phyloP scores from a whole-genome alignment of 2,797 vertebrate species.

The Staurois parvus region DNA sequence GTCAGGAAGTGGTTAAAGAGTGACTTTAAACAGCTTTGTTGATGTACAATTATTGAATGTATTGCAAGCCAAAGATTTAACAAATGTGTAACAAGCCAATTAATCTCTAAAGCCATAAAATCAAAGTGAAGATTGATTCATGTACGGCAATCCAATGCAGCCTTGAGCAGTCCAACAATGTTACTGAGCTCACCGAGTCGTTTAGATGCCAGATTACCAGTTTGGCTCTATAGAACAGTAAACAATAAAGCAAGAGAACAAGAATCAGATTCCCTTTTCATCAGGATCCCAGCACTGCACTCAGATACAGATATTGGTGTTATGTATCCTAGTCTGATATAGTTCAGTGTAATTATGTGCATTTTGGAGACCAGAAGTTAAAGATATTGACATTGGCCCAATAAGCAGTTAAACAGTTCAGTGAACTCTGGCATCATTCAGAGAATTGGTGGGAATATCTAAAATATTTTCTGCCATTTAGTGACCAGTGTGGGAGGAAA shows the following conservation, averaged over 20 bases:
- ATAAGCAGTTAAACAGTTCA: background rate
- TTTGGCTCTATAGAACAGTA: background rate
- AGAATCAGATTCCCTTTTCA: background rate
- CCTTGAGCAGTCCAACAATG: background rate
- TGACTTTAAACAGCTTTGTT: background rate
- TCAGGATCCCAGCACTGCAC: background rate
- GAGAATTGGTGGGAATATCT: constrained; percentile 5
- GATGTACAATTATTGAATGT: background rate
- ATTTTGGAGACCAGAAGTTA: constrained; percentile 6
- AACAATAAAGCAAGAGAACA: background rate
- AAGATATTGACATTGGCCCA: background rate
- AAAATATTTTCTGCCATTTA: constrained; percentile 7
- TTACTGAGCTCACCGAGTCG: background rate
- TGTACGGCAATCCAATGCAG: background rate
- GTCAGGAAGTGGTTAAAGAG: no score
- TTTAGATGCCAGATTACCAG: background rate
- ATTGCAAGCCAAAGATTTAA: background rate
- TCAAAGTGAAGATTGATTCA: background rate
- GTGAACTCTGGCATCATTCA: background rate
- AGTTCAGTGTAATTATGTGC: background rate
- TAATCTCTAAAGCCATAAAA: background rate
- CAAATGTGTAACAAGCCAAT: background rate
- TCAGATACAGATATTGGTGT: background rate
- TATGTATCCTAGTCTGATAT: constrained; percentile 8
- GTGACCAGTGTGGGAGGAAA: constrained; percentile 31